Percentiles rank a stretch among this genome's conserved stretches.
phyloP scores from a whole-genome alignment of 1,140 invertebrate genomes.

The Oscheius sp. region DNA sequence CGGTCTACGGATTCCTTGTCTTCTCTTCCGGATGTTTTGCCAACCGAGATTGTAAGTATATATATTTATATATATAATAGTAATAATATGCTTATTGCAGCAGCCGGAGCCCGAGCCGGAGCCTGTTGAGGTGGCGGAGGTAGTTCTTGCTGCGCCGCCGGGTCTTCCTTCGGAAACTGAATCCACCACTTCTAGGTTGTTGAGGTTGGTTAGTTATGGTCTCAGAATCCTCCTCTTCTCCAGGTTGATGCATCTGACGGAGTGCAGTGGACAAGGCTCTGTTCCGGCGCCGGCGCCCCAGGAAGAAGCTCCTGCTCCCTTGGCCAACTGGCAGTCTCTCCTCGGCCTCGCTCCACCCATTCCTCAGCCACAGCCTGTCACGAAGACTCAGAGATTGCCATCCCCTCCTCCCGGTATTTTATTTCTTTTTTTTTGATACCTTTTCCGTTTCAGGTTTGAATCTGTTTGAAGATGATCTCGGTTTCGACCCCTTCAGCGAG shows the following conservation, averaged over 20 bases:
- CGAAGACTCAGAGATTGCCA: neutral
- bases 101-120: too few relatives aligned
- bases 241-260: constrained; percentile 1
- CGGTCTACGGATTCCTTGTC: too few relatives aligned
- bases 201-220: neutral
- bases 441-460: neutral
- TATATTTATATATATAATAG: too few relatives aligned
- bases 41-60: too few relatives aligned
- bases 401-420: constrained; percentile 1
- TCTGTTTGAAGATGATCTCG: constrained; percentile 34
- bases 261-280: neutral
- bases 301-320: constrained; percentile 34
- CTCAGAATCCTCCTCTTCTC: too few relatives aligned
- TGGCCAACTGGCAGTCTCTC: constrained; percentile 37
- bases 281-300: constrained; percentile 17
- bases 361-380: constrained; percentile 22
- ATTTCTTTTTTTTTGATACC: constrained; percentile 14
- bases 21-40: too few relatives aligned
- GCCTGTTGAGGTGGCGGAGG: too few relatives aligned
- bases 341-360: constrained; percentile 36
- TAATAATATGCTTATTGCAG: too few relatives aligned
- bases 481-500: constrained; percentile 52
- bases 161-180: neutral
- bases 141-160: too few relatives aligned
- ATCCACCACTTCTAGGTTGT: neutral